Evolutionary conservation across 1,140 invertebrate genomes (phyloP), one percentile per base, ranked within the genome.

Genomic region (Metaphire vulgaris): DNA sequence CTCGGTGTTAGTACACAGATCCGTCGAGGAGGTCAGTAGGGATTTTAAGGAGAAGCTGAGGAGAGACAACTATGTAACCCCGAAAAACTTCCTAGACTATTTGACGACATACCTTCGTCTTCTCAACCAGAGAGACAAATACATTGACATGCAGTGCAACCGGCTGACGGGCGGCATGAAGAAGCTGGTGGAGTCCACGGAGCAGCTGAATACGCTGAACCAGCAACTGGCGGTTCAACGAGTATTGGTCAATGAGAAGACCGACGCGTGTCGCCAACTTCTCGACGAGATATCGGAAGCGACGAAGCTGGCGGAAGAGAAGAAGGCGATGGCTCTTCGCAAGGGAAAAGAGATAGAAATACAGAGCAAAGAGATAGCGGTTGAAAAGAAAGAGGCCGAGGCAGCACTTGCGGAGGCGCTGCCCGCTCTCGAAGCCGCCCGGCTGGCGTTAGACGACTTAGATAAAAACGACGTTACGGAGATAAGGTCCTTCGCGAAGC

Each of bases 401-500:
- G 89, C 90, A 81, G 91, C 89, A 1, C 85, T 96, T 33, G 89
- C 89, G 1, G 91, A 91, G 68, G 94, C 93, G 0, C 83, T 96
- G 81, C 93, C 93, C 0, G 92, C 90, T 0, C 83, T 96, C 0
- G 91, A 93, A 80, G 89, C 89, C 21, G 93, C 94, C 0, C 89
- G 90, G 82, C 78, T 90, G 1, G 93, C 93, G 0, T 87, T 97
- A 0, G 88, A 89, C 12, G 91, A 93, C 77, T 85, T 97, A 6
- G 92, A 95, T 64, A 96, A 95, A 85, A 88, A 90, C 0, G 94
- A 96, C 82, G 95, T 97, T 76, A 94, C 93, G 33, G 94, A 96
- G 89, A 95, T 97, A 80, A 85, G 85, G 75, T 93, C 92, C 0
- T 95, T 96, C 83, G 91, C 92, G 33, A 94, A 93, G 21, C 93